phyloP scores from a whole-genome alignment of 2,113 vertebrate species.

The Tretioscincus oriximinensis region DNA sequence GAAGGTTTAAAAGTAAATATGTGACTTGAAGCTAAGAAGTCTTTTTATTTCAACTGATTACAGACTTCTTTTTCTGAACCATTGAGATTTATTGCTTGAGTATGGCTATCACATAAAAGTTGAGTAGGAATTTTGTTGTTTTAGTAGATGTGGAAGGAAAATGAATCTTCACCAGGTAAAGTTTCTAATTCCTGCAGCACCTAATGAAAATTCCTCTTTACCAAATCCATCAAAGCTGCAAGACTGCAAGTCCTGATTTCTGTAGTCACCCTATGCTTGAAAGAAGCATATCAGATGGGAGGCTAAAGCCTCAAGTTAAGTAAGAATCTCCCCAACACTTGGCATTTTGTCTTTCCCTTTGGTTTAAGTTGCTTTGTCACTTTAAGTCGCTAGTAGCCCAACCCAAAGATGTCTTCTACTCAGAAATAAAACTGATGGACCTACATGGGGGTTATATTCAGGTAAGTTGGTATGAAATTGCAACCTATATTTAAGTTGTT shows the following conservation, averaged over 20 bases:
- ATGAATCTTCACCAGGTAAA: too few species aligned
- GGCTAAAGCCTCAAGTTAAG: not conserved
- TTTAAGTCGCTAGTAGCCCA: not conserved
- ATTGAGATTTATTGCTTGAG: not conserved
- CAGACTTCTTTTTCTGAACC: not conserved
- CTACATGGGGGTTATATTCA: not conserved
- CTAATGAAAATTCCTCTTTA: too few species aligned
- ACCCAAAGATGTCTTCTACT: not conserved
- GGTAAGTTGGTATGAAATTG: constrained; percentile 3
- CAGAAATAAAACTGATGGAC: not conserved
- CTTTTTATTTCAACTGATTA: too few species aligned
- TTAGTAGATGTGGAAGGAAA: too few species aligned
- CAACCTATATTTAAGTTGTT: constrained; percentile 1
- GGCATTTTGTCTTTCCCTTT: not conserved
- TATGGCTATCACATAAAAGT: too few species aligned
- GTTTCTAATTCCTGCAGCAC: too few species aligned
- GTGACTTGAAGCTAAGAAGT: too few species aligned
- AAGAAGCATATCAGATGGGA: not conserved
- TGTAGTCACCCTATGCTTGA: too few species aligned
- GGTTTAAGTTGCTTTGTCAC: not conserved
- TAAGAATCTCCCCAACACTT: not conserved
- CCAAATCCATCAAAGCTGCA: too few species aligned
- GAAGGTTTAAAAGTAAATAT: too few species aligned
- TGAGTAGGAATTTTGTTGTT: too few species aligned
- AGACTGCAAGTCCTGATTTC: too few species aligned